phyloP scores from a whole-genome alignment of 2,113 vertebrate genomes.

The Pelobates fuscus region DNA sequence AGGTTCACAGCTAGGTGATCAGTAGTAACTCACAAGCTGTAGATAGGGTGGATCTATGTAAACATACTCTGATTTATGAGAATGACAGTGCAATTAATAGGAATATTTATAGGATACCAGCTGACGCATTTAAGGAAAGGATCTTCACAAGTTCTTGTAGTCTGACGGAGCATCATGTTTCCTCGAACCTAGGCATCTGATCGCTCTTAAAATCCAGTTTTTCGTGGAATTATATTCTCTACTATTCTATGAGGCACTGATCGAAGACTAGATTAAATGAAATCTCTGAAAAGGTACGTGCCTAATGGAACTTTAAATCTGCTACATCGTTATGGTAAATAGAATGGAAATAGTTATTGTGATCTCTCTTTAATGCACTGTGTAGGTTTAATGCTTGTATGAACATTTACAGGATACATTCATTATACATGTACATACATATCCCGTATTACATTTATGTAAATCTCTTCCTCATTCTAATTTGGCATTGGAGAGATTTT shows the following conservation, averaged over 20 bases:
- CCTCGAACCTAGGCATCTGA: not conserved
- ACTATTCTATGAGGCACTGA: not conserved
- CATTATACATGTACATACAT: not conserved
- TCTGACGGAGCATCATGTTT: not conserved
- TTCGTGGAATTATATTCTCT: not conserved
- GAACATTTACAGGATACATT: too few relatives aligned
- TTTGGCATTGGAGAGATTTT: too few relatives aligned
- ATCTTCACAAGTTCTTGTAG: not conserved
- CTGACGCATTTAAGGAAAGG: slow-evolving; percentile 26
- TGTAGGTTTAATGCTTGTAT: too few relatives aligned
- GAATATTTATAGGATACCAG: slow-evolving; percentile 7
- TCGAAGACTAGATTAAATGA: not conserved
- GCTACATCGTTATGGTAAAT: too few relatives aligned
- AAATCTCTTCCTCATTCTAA: too few relatives aligned
- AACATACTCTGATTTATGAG: slow-evolving; percentile 23
- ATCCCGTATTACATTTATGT: not conserved
- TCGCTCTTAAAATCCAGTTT: not conserved
- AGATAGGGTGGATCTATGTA: slow-evolving; percentile 23
- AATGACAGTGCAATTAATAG: slow-evolving; percentile 8
- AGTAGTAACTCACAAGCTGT: not conserved
- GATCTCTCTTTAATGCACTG: too few relatives aligned
- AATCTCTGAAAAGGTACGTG: slow-evolving; percentile 7
- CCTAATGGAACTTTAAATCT: not conserved
- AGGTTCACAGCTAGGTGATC: too few relatives aligned
- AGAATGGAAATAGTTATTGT: too few relatives aligned